Evolutionary conservation across 2,113 vertebrate species (phyloP).

Genomic region (Corythaixoides concolor): DNA sequence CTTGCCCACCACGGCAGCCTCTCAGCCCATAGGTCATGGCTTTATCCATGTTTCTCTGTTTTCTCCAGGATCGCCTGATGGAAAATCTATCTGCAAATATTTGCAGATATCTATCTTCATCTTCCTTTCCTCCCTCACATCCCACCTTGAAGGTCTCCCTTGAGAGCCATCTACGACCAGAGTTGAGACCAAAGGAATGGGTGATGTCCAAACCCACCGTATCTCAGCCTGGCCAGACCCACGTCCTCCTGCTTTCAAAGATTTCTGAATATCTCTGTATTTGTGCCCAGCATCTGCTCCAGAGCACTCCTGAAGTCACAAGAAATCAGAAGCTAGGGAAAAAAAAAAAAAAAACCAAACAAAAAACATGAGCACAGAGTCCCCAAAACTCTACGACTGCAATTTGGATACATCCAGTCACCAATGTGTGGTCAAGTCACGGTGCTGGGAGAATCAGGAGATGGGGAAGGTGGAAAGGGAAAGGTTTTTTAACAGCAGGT

Average conservation of each 20-base stretch:
- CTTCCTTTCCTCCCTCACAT: background rate
- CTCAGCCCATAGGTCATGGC: fast-evolving
- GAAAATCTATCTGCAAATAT: background rate
- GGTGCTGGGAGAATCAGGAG: background rate
- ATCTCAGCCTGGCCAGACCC: background rate
- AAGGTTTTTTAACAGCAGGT: background rate
- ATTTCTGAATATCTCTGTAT: background rate
- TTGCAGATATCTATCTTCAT: background rate
- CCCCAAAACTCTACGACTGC: fast-evolving
- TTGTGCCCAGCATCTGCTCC: background rate
- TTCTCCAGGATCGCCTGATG: background rate
- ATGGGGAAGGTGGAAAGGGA: background rate
- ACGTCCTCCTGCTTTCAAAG: background rate
- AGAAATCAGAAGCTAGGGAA: background rate
- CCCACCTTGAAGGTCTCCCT: background rate
- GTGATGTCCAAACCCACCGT: background rate
- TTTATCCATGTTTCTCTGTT: background rate
- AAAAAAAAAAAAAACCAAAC: fast-evolving
- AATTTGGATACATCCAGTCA: fast-evolving
- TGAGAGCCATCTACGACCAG: background rate
- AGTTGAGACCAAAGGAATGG: background rate
- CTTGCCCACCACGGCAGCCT: background rate
- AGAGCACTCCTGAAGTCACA: background rate
- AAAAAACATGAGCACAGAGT: background rate
- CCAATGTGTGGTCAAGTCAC: background rate